Base-by-base conservation (phyloP, 2,113 vertebrate species). In the Anolis carolinensis region DNA sequence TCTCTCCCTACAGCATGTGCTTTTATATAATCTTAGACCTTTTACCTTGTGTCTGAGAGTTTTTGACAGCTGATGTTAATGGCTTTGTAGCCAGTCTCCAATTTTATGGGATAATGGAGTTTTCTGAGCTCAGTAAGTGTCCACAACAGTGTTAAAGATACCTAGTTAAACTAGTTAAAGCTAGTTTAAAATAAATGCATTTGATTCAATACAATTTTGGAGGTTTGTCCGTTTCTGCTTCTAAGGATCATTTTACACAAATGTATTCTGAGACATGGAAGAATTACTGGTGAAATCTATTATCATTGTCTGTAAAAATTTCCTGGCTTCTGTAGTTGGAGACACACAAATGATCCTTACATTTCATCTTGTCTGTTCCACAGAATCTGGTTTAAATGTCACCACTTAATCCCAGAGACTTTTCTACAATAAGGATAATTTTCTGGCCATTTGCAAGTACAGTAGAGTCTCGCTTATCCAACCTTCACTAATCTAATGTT, bases 101-200 rank as follows among this genome's bases (percentile, higher is more conserved):
- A 14, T 90, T 59, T 32, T 71, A 73, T 4, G 16, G 20, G 10
- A 6, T 52, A 72, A 77, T 34, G 11, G 55, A 80, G 83, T 7
- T 70, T 0, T 52, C 23, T 81, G 5, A 79, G 76, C 0, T 30
- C 32, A 87, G 65, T 9, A 79, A 73, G 48, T 73, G 23, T 0
- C 0, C 2, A 0, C 36, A 75, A 7, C 1, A 4, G 25, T 81
- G 79, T 32, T 79, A 68, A 88, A 5, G 3, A 23, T 65, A 65
- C 7, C 23, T 25, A 65, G 63, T 13, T 81, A 79, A 85, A 39
- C n/a, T n/a, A n/a, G n/a, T n/a, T 89, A 83, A 7, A 67, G 7
- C 63, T 65, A 11, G 1, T 81, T 14, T 39, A 44, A 85, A 85
- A 81, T 70, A 76, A 84, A 91, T 74, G 3, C 3, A 25, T 87